phyloP scores from a whole-genome alignment of 2,113 vertebrate species.

The Pica pica region DNA sequence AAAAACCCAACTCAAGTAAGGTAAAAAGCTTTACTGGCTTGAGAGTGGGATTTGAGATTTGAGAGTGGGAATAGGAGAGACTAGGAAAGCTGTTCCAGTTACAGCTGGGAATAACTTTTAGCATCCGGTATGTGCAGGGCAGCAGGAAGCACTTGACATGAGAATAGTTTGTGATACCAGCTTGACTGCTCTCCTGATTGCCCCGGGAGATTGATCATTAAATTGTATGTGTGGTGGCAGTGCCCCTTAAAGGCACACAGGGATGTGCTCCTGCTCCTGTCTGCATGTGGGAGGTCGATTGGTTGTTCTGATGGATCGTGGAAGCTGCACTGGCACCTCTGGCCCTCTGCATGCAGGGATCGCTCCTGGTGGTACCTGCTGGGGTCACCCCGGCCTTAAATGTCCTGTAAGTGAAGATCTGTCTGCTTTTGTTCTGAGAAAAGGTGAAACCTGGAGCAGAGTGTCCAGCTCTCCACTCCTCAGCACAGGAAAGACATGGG shows the following conservation, averaged over 20 bases:
- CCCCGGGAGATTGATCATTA: too few relatives aligned
- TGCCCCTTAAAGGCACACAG: neutral
- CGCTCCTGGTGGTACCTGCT: neutral
- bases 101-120: neutral
- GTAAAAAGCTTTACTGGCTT: neutral
- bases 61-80: neutral
- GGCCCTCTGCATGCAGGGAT: neutral
- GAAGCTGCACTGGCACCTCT: neutral
- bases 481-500: neutral
- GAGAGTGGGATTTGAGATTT: neutral
- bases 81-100: neutral
- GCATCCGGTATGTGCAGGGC: neutral
- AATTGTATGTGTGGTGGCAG: fast-evolving
- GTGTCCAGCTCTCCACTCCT: neutral
- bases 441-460: neutral
- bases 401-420: neutral
- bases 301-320: fast-evolving
- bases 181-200: neutral
- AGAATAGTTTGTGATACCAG: neutral
- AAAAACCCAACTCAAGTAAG: neutral
- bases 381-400: neutral
- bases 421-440: neutral
- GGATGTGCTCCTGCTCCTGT: too few relatives aligned
- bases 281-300: fast-evolving
- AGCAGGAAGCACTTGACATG: neutral